phyloP scores from a whole-genome alignment of 2,888 invertebrate species.

The Dryococelus australis region DNA sequence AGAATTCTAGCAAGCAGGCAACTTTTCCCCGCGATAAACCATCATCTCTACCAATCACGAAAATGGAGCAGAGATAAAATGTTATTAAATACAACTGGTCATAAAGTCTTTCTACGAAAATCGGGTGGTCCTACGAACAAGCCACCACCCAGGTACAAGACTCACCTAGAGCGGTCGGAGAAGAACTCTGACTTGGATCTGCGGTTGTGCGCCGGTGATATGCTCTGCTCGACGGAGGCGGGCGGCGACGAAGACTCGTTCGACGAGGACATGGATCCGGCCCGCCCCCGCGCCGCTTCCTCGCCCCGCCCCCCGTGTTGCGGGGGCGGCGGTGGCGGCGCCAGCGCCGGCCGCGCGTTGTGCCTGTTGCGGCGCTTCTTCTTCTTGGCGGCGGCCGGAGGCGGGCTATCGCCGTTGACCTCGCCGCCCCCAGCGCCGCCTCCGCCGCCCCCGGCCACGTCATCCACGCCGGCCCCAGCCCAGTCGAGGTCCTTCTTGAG shows the following conservation, averaged over 20 bases:
- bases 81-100: too few relatives aligned
- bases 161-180: constrained; percentile 83
- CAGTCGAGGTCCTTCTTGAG: constrained; percentile 94
- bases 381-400: constrained; percentile 67
- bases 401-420: constrained; percentile 50
- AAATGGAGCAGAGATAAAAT: too few relatives aligned
- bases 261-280: constrained; percentile 79
- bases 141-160: neutral
- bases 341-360: constrained; percentile 67
- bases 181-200: constrained; percentile 76
- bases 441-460: constrained; percentile 61
- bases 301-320: constrained; percentile 50
- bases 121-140: too few relatives aligned
- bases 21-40: too few relatives aligned
- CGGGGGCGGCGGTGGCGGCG: constrained; percentile 67
- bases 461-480: constrained; percentile 73
- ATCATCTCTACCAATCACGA: too few relatives aligned
- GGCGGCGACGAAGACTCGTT: constrained; percentile 84
- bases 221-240: constrained; percentile 75
- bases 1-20: too few relatives aligned
- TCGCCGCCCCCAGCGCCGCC: constrained; percentile 56
- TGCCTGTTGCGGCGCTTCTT: constrained; percentile 74
- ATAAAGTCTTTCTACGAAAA: too few relatives aligned
- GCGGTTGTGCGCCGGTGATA: constrained; percentile 79
- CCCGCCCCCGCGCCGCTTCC: constrained; percentile 67